These are phyloP conservation scores for Geotrupes spiniger DNA, from an alignment of 2,888 invertebrate species.

Conservation along the genomic window DNA sequence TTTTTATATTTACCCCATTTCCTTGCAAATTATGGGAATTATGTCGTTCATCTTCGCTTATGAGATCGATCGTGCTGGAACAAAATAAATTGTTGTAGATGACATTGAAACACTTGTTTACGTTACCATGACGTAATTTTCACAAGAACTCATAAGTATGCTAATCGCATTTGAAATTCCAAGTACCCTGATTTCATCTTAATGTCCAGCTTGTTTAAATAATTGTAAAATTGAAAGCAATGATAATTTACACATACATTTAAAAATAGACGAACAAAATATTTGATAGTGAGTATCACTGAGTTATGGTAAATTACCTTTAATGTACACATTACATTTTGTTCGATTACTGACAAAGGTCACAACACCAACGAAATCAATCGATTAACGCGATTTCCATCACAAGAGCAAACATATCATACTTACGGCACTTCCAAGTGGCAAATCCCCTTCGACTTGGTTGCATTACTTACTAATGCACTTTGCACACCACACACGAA, in stretches of 20 bases:
- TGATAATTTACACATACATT: background rate
- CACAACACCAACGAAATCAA: background rate
- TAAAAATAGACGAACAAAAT: background rate
- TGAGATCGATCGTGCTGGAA: conserved; percentile 56
- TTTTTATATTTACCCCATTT: conserved; percentile 55
- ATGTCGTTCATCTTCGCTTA: conserved; percentile 49
- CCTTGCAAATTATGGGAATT: conserved; percentile 50
- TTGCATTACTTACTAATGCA: no score
- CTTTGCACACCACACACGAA: no score
- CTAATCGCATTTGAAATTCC: background rate
- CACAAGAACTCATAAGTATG: conserved; percentile 6
- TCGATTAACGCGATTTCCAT: background rate
- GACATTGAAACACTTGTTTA: conserved; percentile 1
- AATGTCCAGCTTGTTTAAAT: background rate
- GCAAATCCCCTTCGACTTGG: conserved; percentile 53
- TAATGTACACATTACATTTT: no score
- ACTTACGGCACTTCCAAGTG: conserved; percentile 66
- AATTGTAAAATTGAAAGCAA: no score
- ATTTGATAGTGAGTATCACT: background rate
- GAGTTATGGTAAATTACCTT: background rate
- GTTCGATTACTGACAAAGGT: background rate
- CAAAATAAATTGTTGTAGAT: conserved; percentile 21
- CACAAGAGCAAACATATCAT: conserved; percentile 10
- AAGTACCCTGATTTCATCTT: background rate
- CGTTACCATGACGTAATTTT: background rate